Conservation (phyloP, 1,140 invertebrate species). For the Drosophila nigrodunni region DNA sequence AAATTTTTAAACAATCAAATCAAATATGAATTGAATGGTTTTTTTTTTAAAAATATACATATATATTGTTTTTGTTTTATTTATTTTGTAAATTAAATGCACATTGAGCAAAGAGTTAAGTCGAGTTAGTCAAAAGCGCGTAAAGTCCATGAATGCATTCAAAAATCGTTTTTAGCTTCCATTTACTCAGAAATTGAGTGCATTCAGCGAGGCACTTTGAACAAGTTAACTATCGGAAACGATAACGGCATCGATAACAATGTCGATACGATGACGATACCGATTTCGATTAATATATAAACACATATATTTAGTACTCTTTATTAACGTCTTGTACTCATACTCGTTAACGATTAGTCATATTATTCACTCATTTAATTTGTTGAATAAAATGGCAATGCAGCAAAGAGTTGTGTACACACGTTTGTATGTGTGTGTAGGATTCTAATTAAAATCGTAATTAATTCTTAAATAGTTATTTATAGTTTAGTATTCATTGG, state of each 20-base stretch:
- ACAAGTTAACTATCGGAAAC: background rate
- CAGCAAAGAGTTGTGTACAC: background rate
- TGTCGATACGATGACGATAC: constrained; percentile 5
- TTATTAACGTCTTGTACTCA: constrained; percentile 32
- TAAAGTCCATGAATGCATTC: constrained; percentile 5
- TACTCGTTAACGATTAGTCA: constrained; percentile 14
- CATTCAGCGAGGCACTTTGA: background rate
- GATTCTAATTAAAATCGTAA: constrained; percentile 26
- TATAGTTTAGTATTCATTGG: constrained; percentile 34
- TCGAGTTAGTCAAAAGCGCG: constrained; percentile 17
- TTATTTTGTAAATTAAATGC: too few relatives aligned
- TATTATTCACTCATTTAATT: constrained; percentile 12
- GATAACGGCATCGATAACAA: constrained; percentile 6
- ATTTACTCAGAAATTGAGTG: constrained; percentile 13
- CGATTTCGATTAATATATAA: constrained; percentile 31
- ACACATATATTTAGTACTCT: constrained; percentile 22
- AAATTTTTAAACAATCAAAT: constrained; percentile 50
- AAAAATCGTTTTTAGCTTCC: background rate
- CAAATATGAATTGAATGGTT: constrained; percentile 22
- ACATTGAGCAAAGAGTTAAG: constrained; percentile 20
- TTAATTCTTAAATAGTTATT: constrained; percentile 36
- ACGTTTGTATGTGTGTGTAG: constrained; percentile 13
- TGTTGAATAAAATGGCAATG: background rate
- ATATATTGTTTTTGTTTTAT: background rate
- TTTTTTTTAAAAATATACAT: constrained; percentile 39